These are phyloP conservation scores for Magallana angulata DNA, from an alignment of 1,140 invertebrate genomes.

Conservation along the genomic window DNA sequence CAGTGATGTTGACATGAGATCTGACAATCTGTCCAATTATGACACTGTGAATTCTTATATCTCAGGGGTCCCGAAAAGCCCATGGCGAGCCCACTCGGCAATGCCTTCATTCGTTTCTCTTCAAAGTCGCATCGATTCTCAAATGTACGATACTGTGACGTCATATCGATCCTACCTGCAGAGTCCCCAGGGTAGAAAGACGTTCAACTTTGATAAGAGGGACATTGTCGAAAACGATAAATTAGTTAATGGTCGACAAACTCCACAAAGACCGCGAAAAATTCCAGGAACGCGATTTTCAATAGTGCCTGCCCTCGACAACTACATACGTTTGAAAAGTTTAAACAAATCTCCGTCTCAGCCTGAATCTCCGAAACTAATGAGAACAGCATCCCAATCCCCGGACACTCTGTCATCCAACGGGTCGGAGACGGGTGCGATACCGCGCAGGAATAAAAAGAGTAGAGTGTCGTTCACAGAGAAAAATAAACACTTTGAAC, in stretches of 20 bases:
- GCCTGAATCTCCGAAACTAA: constrained; percentile 12
- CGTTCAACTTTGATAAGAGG: constrained; percentile 8
- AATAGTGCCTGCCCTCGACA: constrained; percentile 47
- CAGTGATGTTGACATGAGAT: constrained; percentile 34
- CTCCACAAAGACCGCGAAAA: constrained; percentile 31
- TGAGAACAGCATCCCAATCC: neutral
- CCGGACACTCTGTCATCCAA: constrained; percentile 30
- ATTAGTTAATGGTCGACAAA: neutral
- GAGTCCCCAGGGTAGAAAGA: constrained; percentile 14
- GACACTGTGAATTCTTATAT: constrained; percentile 45
- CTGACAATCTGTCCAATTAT: constrained; percentile 36
- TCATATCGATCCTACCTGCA: constrained; percentile 46
- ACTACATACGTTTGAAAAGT: constrained; percentile 50
- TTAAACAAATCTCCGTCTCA: neutral
- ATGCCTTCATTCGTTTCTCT: constrained; percentile 26
- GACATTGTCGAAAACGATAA: neutral
- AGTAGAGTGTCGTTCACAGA: constrained; percentile 19
- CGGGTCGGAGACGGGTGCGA: neutral
- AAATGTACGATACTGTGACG: constrained; percentile 57
- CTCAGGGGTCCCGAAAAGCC: constrained; percentile 21
- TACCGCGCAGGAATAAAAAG: neutral
- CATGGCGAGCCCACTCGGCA: neutral
- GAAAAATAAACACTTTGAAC: constrained; percentile 24
- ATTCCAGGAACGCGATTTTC: constrained; percentile 46
- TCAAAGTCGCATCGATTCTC: constrained; percentile 52